A percentile compares a stretch with the other conserved stretches of the same genome.
These are phyloP conservation scores for Enteromius viviparus DNA, from an alignment of 2,797 vertebrate genomes.

Conservation along the genomic window DNA sequence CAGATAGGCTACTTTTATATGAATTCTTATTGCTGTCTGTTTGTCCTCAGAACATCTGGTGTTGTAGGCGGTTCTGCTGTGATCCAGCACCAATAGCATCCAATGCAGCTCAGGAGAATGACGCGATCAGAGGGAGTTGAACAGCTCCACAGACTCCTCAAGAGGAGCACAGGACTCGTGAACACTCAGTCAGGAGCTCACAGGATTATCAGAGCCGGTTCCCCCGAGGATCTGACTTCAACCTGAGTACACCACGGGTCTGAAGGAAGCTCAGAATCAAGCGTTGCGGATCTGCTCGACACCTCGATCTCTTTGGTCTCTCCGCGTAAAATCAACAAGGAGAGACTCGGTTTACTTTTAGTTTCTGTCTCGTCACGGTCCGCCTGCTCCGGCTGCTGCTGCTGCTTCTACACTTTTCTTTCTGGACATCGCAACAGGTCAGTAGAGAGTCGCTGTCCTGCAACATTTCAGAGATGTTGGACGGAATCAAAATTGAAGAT, in stretches of 20 bases:
- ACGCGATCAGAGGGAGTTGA: conserved; percentile 5
- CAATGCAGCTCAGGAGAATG: conserved; percentile 5
- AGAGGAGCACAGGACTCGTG: conserved; percentile 2
- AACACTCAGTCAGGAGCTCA: neutral
- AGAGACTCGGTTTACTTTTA: neutral
- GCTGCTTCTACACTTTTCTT: conserved; percentile 56
- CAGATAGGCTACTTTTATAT: neutral
- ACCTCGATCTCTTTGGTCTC: neutral
- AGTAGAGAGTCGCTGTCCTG: neutral
- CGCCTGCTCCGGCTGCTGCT: neutral
- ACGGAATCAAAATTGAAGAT: conserved; percentile 87
- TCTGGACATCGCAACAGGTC: conserved; percentile 82
- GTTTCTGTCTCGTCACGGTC: conserved; percentile 11
- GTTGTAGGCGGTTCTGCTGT: conserved; percentile 63
- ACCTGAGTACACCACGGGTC: neutral
- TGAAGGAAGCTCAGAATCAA: neutral
- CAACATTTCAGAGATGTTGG: conserved; percentile 76
- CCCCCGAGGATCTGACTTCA: neutral
- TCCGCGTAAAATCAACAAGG: neutral
- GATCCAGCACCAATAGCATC: conserved; percentile 63
- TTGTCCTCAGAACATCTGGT: neutral
- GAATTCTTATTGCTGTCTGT: neutral
- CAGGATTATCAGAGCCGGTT: neutral
- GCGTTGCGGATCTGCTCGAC: neutral
- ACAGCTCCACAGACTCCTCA: conserved; percentile 18